phyloP scores from a whole-genome alignment of 1,140 invertebrate genomes.

The Drepana arcuata region DNA sequence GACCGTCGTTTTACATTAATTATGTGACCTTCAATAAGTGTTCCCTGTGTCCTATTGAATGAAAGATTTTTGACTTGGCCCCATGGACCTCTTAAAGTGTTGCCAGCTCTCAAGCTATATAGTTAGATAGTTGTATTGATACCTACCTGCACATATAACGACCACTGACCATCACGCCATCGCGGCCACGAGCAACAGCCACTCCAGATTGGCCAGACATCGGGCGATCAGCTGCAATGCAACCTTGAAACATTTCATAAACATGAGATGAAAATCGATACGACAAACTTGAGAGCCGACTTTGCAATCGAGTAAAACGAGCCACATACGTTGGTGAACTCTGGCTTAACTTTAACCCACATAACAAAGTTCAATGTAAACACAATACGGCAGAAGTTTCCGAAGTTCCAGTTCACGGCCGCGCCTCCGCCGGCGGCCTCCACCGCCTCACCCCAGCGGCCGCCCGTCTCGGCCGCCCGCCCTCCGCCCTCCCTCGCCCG shows the following conservation, averaged over 20 bases:
- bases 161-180: too few relatives aligned
- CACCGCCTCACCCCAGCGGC: conserved; percentile 18
- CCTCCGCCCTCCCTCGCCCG: conserved; percentile 8
- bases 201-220: too few relatives aligned
- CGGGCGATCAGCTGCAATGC: too few relatives aligned
- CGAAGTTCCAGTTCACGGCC: conserved; percentile 66
- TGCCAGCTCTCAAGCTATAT: too few relatives aligned
- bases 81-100: too few relatives aligned
- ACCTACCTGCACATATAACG: too few relatives aligned
- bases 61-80: too few relatives aligned
- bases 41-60: too few relatives aligned
- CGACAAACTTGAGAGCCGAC: conserved; percentile 58
- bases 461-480: conserved; percentile 15
- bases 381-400: conserved; percentile 66
- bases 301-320: conserved; percentile 60
- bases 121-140: too few relatives aligned
- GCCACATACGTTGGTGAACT: conserved; percentile 63
- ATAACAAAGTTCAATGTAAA: conserved; percentile 72
- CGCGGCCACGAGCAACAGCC: too few relatives aligned
- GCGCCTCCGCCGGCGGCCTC: conserved; percentile 31
- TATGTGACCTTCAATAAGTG: too few relatives aligned
- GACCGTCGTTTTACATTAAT: too few relatives aligned
- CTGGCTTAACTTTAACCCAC: conserved; percentile 70
- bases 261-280: conserved; percentile 68
- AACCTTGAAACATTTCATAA: conserved; percentile 67